Conservation (phyloP, 2,888 invertebrate species). For the Cephus rjabovi region DNA sequence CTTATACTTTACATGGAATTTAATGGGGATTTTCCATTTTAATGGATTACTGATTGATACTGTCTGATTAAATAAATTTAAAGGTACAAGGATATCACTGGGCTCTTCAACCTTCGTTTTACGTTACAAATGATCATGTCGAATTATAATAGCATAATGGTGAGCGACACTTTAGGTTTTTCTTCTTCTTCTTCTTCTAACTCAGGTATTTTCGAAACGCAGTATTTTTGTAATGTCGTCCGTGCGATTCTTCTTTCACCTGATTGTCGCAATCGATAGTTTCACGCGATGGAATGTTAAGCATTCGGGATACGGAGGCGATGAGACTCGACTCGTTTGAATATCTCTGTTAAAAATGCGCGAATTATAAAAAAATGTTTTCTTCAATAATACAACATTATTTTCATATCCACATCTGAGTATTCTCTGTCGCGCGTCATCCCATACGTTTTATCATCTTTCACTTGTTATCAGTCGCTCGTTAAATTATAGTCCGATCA, state of each 20-base stretch:
- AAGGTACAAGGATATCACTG: not conserved
- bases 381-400: not conserved
- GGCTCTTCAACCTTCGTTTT: slow-evolving; percentile 2
- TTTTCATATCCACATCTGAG: not conserved
- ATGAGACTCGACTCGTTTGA: not conserved
- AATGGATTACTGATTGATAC: not conserved
- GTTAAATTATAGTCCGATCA: not conserved
- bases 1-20: not conserved
- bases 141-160: slow-evolving; percentile 23
- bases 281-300: not conserved
- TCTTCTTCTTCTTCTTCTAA: slow-evolving; percentile 2
- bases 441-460: not conserved
- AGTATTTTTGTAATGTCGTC: not conserved
- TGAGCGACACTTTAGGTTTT: slow-evolving; percentile 19
- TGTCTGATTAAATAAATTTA: not conserved
- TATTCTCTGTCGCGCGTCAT: not conserved
- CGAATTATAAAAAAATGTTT: not conserved
- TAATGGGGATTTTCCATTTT: not conserved
- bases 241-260: not conserved
- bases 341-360: not conserved
- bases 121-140: not conserved
- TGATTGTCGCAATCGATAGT: not conserved
- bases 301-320: not conserved
- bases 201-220: slow-evolving; percentile 8
- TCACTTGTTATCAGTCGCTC: not conserved